Percentiles rank a stretch among this genome's conserved stretches.
Evolutionary conservation across 2,113 vertebrate species (phyloP).

Genomic region (Xiphophorus couchianus): DNA sequence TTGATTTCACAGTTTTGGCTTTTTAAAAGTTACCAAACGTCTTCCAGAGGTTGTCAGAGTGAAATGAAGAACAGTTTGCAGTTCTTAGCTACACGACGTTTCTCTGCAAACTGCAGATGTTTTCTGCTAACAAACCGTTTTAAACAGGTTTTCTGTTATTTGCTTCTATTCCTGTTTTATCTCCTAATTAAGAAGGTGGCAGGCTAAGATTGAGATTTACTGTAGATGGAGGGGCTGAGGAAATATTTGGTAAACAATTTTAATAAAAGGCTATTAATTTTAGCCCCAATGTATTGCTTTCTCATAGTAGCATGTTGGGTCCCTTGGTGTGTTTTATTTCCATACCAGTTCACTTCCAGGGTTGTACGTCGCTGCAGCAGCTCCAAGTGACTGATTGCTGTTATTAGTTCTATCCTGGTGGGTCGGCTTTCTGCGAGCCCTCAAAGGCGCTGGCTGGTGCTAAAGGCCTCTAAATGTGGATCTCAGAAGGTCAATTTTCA

Average conservation of each 20-base stretch:
- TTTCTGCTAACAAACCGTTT: no score
- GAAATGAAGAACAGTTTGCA: no score
- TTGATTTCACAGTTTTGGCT: neutral
- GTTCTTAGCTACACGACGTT: no score
- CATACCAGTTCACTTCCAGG: neutral
- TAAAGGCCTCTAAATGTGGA: neutral
- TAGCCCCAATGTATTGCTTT: neutral
- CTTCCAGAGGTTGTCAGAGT: no score
- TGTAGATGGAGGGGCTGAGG: neutral
- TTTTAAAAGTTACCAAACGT: neutral
- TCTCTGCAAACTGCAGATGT: neutral
- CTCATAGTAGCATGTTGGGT: neutral
- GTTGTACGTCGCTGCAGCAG: neutral
- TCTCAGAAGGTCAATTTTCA: neutral
- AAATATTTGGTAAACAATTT: neutral
- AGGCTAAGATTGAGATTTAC: neutral
- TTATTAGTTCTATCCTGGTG: slow-evolving; percentile 8
- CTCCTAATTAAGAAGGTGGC: neutral
- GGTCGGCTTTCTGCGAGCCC: slow-evolving; percentile 5
- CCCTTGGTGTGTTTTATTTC: neutral
- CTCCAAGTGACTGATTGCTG: slow-evolving; percentile 14
- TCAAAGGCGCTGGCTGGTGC: neutral
- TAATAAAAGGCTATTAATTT: slow-evolving; percentile 10
- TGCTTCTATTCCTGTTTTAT: neutral
- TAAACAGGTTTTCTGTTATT: neutral